phyloP scores from a whole-genome alignment of 1,140 invertebrate genomes.

The Rhynchophorus ferrugineus region DNA sequence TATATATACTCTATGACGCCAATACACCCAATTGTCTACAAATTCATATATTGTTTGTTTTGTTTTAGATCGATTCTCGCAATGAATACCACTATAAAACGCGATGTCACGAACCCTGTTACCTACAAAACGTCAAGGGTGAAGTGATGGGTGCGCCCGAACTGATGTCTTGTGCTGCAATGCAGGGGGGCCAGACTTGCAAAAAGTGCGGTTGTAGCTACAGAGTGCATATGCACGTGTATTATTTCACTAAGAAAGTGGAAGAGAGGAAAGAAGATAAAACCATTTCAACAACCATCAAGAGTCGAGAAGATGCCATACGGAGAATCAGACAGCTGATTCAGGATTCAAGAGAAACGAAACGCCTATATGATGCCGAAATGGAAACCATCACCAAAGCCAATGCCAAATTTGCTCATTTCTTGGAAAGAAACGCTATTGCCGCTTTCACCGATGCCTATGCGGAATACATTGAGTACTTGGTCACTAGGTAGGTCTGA shows the following conservation, averaged over 20 bases:
- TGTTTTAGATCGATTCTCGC: constrained; percentile 27
- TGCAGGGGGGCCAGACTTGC: constrained; percentile 24
- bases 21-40: too few species aligned
- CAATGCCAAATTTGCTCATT: constrained; percentile 27
- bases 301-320: constrained; percentile 9
- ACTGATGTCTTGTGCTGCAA: constrained; percentile 28
- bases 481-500: constrained; percentile 26
- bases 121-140: constrained; percentile 26
- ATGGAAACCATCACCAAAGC: constrained; percentile 21
- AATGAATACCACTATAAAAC: constrained; percentile 34
- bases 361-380: constrained; percentile 18
- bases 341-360: constrained; percentile 11
- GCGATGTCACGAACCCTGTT: constrained; percentile 32
- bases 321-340: constrained; percentile 16
- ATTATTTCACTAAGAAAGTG: constrained; percentile 24
- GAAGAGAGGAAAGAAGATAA: constrained; percentile 20
- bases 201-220: constrained; percentile 25
- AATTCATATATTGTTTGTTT: too few species aligned
- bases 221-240: constrained; percentile 28
- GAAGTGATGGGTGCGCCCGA: constrained; percentile 28
- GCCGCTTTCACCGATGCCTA: constrained; percentile 29
- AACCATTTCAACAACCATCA: constrained; percentile 20
- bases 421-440: constrained; percentile 27
- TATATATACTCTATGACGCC: too few species aligned
- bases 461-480: constrained; percentile 25